Percentiles rank a stretch among this genome's conserved stretches.
Evolutionary conservation across 64 coral and sea anemone species (phyloP).

Genomic region (Montipora cactus): DNA sequence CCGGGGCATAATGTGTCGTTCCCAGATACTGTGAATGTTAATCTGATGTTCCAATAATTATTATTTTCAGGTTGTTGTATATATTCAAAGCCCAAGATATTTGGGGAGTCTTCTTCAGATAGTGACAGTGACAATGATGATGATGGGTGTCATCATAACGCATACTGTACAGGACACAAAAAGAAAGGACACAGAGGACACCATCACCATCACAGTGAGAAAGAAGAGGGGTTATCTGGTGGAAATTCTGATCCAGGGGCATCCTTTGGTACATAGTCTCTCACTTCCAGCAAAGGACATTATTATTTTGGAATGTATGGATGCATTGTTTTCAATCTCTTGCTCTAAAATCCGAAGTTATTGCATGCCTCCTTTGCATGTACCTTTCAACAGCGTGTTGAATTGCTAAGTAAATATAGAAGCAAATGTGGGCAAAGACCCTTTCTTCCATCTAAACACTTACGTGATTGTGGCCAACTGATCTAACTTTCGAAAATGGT

Average conservation of each 20-base stretch:
- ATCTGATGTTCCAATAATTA: not conserved
- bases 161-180: constrained; percentile 95
- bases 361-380: too few relatives aligned
- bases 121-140: constrained; percentile 94
- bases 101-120: constrained; percentile 99
- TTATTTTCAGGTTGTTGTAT: constrained; percentile 87
- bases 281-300: not conserved
- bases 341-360: too few relatives aligned
- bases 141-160: constrained; percentile 81
- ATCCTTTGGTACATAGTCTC: not conserved
- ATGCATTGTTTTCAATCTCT: not conserved
- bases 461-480: too few relatives aligned
- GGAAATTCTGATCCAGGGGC: not conserved
- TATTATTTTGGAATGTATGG: not conserved
- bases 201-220: constrained; percentile 27
- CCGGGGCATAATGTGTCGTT: not conserved
- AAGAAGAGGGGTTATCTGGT: not conserved
- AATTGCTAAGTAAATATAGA: too few relatives aligned
- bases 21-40: not conserved
- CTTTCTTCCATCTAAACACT: too few relatives aligned
- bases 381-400: too few relatives aligned
- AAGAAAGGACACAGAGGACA: constrained; percentile 59
- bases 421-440: too few relatives aligned
- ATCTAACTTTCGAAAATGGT: too few relatives aligned
- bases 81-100: constrained; percentile 93